phyloP scores from a whole-genome alignment of 2,797 vertebrate genomes.

The Phylloscopus collybita region DNA sequence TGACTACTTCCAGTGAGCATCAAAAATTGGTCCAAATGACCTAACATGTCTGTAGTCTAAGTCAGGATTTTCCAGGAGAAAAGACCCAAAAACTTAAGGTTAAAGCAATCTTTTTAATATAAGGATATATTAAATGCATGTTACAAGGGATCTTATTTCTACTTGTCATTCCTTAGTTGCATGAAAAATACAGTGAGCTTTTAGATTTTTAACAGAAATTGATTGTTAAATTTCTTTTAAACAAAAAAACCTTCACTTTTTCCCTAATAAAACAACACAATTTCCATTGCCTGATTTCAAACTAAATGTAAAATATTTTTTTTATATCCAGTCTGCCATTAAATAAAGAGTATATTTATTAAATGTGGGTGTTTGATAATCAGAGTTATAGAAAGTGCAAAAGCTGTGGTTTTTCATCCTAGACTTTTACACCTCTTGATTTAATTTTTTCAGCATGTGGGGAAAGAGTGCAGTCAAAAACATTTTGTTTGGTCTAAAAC shows the following conservation, averaged over 20 bases:
- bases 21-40: background rate
- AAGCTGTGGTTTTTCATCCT: conserved; percentile 39
- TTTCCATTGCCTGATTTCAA: conserved; percentile 16
- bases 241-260: background rate
- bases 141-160: background rate
- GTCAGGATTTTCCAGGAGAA: background rate
- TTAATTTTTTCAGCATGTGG: conserved; percentile 2
- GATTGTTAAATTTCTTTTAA: background rate
- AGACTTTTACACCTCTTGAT: background rate
- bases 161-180: background rate
- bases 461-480: background rate
- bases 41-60: background rate
- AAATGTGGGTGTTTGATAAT: conserved; percentile 3
- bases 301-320: background rate
- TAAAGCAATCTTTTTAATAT: background rate
- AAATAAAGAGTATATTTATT: conserved; percentile 22
- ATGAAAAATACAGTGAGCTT: background rate
- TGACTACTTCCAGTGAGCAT: background rate
- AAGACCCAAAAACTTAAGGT: background rate
- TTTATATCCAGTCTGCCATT: background rate
- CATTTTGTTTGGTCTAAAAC: background rate
- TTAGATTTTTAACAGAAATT: background rate
- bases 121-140: background rate
- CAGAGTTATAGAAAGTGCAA: conserved; percentile 26
- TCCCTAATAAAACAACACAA: background rate